Evolutionary conservation across 37 sponge, comb jelly and placozoan genomes (phyloP).

Genomic region (Diacarnus erythraeanus): DNA sequence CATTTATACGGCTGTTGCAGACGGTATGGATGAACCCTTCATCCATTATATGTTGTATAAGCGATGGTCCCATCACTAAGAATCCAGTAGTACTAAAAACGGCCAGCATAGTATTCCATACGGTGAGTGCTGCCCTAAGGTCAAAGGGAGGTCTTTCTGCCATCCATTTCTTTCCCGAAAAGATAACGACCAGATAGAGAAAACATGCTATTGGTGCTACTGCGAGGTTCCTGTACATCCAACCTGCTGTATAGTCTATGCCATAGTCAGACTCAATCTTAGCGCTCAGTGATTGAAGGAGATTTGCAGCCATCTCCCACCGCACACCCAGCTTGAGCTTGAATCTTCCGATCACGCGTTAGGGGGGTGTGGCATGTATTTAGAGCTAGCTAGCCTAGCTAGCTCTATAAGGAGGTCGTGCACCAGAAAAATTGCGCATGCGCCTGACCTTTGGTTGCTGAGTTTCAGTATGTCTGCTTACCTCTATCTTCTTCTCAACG

Average conservation of each 20-base stretch:
- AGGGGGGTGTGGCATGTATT: too few relatives aligned
- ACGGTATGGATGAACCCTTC: slow-evolving; percentile 20
- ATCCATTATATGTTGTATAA: not conserved
- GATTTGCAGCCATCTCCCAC: not conserved
- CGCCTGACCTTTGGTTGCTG: too few relatives aligned
- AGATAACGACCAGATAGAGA: slow-evolving; percentile 47
- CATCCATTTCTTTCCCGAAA: slow-evolving; percentile 52
- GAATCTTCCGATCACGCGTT: too few relatives aligned
- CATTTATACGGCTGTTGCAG: slow-evolving; percentile 15
- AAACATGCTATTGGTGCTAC: not conserved
- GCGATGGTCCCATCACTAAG: slow-evolving; percentile 7
- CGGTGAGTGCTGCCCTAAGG: slow-evolving; percentile 17
- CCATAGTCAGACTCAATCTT: not conserved
- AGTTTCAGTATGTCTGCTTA: too few relatives aligned
- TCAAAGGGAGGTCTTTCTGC: slow-evolving; percentile 5
- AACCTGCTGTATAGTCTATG: not conserved
- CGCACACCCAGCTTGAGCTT: too few relatives aligned
- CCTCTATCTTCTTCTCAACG: too few relatives aligned
- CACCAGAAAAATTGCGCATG: too few relatives aligned
- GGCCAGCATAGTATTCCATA: slow-evolving; percentile 62
- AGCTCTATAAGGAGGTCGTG: too few relatives aligned
- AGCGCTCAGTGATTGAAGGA: not conserved
- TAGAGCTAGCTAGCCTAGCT: too few relatives aligned
- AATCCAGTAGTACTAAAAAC: slow-evolving; percentile 45
- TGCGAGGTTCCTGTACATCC: too few relatives aligned